Base-by-base conservation (phyloP, 2,797 vertebrate species). In the Margarornis squamiger region DNA sequence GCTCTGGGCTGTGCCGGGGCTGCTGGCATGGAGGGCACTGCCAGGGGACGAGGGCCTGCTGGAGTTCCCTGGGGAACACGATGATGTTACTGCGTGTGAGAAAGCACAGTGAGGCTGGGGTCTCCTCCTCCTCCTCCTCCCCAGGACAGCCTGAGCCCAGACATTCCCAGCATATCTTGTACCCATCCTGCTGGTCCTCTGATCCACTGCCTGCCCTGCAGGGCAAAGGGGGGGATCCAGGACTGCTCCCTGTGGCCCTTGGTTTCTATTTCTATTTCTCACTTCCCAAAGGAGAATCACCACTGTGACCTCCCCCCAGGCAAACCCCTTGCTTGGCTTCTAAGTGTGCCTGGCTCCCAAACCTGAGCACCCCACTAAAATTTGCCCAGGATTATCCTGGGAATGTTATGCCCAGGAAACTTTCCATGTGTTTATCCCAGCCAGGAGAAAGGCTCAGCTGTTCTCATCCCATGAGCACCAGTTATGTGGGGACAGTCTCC, bases 21-120 rank as follows among this genome's bases (percentile, higher is more conserved):
- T 97, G 46, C 98, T 98, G 94, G 97, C 93, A 18, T 98, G 97
- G 45, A 98, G 98, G 62, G 99, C 97, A 21, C 97, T 86, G 95
- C 98, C 98, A n/a, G 99, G 99, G 57, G 99, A 99, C 0, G 98
- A 98, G 89, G 99, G 98, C 51, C 99, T 98, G 96, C 98, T 99
- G 73, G 97, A 97, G 80, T 98, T 99, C 96, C 98, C 98, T 14
- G 99, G 99, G 88, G 99, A 99, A 81, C 99, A 99, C 82, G 98
- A 99, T 58, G 99, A 99, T 63, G 99, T 99, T 92, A 99, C 99
- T 99, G 97, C 3, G 57, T 66, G 70, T 96, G 86, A 97, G 87
- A 97, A 70, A 93, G 90, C 90, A 83, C 76, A 68, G 74, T 93
- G 83, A 95, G 88, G 14, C 71, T 24, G 55, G 85, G 58, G n/a